Evolutionary conservation across 2,113 vertebrate genomes (phyloP).

Genomic region (Dipodomys stephensi): DNA sequence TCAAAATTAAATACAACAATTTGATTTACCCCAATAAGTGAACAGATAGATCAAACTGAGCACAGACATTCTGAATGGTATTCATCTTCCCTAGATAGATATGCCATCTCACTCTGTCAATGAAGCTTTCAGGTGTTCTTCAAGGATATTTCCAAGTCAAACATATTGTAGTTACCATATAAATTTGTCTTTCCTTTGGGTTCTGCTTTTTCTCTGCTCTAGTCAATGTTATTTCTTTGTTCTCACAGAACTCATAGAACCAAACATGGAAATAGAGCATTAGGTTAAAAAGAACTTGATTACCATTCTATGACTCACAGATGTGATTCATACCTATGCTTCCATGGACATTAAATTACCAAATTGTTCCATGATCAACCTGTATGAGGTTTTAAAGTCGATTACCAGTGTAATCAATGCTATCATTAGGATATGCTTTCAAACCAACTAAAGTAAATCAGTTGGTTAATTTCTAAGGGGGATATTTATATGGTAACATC

Average conservation of each 20-base stretch:
- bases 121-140: conserved; percentile 27
- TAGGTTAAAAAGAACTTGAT: neutral
- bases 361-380: neutral
- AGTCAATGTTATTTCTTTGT: neutral
- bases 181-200: neutral
- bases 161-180: neutral
- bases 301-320: neutral
- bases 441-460: conserved; percentile 23
- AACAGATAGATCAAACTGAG: conserved; percentile 38
- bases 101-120: neutral
- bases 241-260: neutral
- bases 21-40: conserved; percentile 52
- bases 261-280: conserved; percentile 7
- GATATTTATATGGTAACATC: conserved; percentile 1
- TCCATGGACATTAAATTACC: conserved; percentile 1
- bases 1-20: conserved; percentile 59
- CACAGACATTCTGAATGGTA: neutral
- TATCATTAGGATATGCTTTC: neutral
- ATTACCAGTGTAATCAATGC: neutral
- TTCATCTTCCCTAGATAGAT: conserved; percentile 34
- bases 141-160: conserved; percentile 57
- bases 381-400: neutral
- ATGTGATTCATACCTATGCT: conserved; percentile 5
- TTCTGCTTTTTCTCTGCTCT: conserved; percentile 1
- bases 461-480: neutral